Evolutionary conservation across 1,140 invertebrate species (phyloP).

Genomic region (Ceratosolen solmsi): DNA sequence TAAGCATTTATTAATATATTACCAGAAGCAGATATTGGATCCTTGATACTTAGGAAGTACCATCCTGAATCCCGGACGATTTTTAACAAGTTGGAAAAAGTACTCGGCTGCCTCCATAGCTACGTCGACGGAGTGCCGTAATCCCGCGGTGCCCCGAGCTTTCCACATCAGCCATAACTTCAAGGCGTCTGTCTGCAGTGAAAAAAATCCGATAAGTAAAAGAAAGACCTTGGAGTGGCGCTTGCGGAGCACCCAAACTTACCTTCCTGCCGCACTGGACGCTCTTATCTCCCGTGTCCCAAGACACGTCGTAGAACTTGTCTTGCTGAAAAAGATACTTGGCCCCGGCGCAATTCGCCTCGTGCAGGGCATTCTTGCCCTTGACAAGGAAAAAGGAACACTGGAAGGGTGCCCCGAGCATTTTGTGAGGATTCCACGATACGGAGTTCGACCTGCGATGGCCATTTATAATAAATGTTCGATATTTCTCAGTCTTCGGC

Average conservation of each 20-base stretch:
- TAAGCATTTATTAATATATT: not conserved
- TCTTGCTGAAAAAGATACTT: conserved; percentile 93
- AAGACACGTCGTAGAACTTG: conserved; percentile 92
- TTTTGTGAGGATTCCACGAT: conserved; percentile 95
- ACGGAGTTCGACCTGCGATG: conserved; percentile 82
- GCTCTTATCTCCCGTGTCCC: conserved; percentile 94
- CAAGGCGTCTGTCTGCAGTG: conserved; percentile 85
- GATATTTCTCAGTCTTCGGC: too few species aligned
- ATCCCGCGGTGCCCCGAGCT: conserved; percentile 78
- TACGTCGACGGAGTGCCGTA: conserved; percentile 77
- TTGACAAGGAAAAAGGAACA: conserved; percentile 87
- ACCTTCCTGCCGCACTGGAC: conserved; percentile 93
- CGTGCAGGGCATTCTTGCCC: conserved; percentile 79
- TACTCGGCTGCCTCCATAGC: conserved; percentile 78
- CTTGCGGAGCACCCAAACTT: conserved; percentile 25
- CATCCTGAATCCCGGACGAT: conserved; percentile 76
- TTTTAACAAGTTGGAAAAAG: conserved; percentile 72
- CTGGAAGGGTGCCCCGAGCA: conserved; percentile 90
- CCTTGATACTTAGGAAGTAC: conserved; percentile 79
- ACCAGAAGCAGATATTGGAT: conserved; percentile 95
- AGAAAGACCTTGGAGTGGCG: not conserved
- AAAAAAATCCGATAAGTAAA: not conserved
- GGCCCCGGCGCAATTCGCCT: conserved; percentile 85
- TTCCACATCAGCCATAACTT: conserved; percentile 97
- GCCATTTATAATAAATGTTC: not conserved